A percentile compares a stretch with the other conserved stretches of the same genome.
Conservation (phyloP, 2,888 invertebrate species). For the Amphipoea oculea region DNA sequence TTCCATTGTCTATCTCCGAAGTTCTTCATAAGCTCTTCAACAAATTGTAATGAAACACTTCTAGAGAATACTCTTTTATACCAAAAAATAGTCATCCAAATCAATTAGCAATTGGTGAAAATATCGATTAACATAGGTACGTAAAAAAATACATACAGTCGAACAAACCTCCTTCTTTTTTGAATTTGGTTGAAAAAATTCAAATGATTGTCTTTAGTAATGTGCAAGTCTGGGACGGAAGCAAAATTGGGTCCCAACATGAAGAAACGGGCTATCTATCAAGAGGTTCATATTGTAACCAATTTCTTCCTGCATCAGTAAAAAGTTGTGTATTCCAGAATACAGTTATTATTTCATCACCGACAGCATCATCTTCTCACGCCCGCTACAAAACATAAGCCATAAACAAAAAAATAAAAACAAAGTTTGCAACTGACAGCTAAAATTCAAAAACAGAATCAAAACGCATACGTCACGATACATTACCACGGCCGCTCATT, state of each 20-base stretch:
- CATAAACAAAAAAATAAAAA: slow-evolving; percentile 5
- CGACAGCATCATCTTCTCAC: neutral
- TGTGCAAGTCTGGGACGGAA: neutral
- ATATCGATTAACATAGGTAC: too few relatives aligned
- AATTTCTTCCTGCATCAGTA: neutral
- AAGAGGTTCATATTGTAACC: neutral
- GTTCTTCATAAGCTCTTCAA: too few relatives aligned
- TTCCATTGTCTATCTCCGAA: too few relatives aligned
- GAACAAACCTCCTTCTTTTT: too few relatives aligned
- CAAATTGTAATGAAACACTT: too few relatives aligned
- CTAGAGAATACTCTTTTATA: too few relatives aligned
- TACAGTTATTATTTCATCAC: neutral
- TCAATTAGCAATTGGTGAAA: too few relatives aligned
- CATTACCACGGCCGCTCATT: slow-evolving; percentile 57
- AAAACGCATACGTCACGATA: slow-evolving; percentile 57
- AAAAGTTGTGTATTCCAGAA: neutral
- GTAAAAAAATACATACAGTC: too few relatives aligned
- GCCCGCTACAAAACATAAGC: neutral
- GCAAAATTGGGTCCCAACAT: neutral
- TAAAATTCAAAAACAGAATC: slow-evolving; percentile 63
- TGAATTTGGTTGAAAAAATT: too few relatives aligned
- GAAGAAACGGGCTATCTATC: too few relatives aligned
- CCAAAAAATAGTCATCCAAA: too few relatives aligned
- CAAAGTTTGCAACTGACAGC: slow-evolving; percentile 62
- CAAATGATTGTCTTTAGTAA: neutral